phyloP scores from a whole-genome alignment of 2,797 vertebrate genomes.

The Chaetophractus vellerosus region DNA sequence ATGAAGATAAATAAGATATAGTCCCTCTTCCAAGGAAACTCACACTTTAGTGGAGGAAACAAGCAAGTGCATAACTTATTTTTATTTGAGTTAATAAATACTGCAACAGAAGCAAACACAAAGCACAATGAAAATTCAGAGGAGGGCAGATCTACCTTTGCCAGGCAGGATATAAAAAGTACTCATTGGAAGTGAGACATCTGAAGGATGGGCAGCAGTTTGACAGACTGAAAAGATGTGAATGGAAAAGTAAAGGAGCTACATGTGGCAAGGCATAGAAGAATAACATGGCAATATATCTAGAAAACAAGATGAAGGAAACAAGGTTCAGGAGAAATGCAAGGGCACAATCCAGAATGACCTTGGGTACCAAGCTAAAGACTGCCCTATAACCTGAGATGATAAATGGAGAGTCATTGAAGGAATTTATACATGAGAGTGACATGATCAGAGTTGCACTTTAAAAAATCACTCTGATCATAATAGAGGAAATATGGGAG shows the following conservation, averaged over 20 bases:
- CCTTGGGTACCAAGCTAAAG: neutral
- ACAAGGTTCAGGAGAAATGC: neutral
- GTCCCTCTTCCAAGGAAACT: neutral
- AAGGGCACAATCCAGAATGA: neutral
- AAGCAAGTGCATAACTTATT: constrained; percentile 5
- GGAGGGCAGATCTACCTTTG: constrained; percentile 1
- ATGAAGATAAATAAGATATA: constrained; percentile 37
- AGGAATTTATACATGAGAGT: neutral
- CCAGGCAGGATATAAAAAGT: neutral
- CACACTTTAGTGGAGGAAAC: neutral
- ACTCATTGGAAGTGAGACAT: neutral
- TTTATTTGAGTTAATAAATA: constrained; percentile 43
- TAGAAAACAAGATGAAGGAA: neutral
- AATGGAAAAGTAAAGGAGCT: neutral
- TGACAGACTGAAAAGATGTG: neutral
- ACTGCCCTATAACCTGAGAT: neutral
- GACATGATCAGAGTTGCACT: neutral
- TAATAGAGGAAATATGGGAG: constrained; percentile 1
- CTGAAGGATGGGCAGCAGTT: neutral
- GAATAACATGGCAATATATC: neutral
- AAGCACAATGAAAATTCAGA: neutral
- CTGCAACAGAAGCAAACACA: constrained; percentile 53
- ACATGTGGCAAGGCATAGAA: neutral
- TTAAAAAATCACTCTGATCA: constrained; percentile 23
- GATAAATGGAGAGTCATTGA: neutral